Evolutionary conservation across 1,140 invertebrate genomes (phyloP), one percentile per base, ranked within the genome.

Genomic region (Sogatella furcifera): DNA sequence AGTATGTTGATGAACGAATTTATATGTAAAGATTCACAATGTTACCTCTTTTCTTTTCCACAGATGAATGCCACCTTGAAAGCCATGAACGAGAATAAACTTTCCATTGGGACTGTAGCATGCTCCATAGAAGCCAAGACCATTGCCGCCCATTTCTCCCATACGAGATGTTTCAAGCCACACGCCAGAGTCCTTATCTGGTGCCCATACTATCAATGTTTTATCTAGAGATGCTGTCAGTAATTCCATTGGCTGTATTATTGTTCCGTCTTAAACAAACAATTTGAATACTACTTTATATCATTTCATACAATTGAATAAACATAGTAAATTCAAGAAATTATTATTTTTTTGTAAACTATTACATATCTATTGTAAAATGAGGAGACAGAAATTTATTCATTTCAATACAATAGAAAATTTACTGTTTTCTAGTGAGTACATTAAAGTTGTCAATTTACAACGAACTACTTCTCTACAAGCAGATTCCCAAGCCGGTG

Each of bases 211-310:
- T 17, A 98, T 89, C 68, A 97, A 82, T 1, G 90, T 91, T 73
- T 97, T 97, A 73, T 98, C 96, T 68, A 97, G 84, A 0, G 93
- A 97, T 19, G 88, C 84, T 0, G 95, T 95, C 1, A 97, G 73
- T n/a, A 66, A 59, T 14, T 59, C 58, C 31, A 64, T 46, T 49
- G 59, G 59, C 22, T 60, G 59, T 19, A 19, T 60, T 21, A 15
- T 31, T 13, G 21, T 24, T 13, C 52, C 19, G 28, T 24, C 24
- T 24, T 21, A 1, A 21, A 54, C 4, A 54, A 54, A 54, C 1
- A 24, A 19, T 9, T 15, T 46, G 31, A 31, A 31, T 11, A 49
- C 21, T 49, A 49, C 24, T 28, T 4, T 28, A 28, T 28, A 28
- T 28, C 24, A 28, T 28, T 28, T 28, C 24, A 28, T 28, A 28